Conservation (phyloP, 2,113 vertebrate genomes). For the Cairina moschata region DNA sequence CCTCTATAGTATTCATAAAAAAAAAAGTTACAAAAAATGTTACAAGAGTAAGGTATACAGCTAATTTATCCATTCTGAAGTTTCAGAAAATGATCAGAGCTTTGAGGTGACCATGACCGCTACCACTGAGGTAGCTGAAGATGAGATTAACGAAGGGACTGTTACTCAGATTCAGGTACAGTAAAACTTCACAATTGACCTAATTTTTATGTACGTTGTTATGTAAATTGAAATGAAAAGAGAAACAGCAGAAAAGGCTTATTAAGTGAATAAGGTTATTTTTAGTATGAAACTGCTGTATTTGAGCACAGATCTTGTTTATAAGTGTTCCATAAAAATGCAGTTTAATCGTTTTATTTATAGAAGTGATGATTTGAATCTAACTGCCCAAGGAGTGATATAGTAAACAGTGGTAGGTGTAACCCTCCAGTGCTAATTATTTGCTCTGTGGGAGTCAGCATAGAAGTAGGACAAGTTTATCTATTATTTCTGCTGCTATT, state of each 20-base stretch:
- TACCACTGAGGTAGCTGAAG: conserved; percentile 87
- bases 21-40: background rate
- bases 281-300: background rate
- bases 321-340: background rate
- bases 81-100: conserved; percentile 92
- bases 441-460: background rate
- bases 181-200: background rate
- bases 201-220: background rate
- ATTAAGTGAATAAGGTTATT: background rate
- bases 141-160: conserved; percentile 86
- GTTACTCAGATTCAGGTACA: conserved; percentile 92
- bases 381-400: background rate
- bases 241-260: background rate
- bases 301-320: background rate
- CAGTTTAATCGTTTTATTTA: background rate
- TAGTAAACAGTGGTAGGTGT: background rate
- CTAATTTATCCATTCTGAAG: conserved; percentile 69
- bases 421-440: background rate
- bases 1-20: background rate
- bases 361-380: background rate
- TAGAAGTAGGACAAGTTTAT: background rate
- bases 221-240: background rate
- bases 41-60: background rate
- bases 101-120: conserved; percentile 99
- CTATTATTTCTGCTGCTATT: background rate